These are phyloP conservation scores for Batillaria attramentaria DNA, from an alignment of 1,140 invertebrate genomes.

Conservation along the genomic window DNA sequence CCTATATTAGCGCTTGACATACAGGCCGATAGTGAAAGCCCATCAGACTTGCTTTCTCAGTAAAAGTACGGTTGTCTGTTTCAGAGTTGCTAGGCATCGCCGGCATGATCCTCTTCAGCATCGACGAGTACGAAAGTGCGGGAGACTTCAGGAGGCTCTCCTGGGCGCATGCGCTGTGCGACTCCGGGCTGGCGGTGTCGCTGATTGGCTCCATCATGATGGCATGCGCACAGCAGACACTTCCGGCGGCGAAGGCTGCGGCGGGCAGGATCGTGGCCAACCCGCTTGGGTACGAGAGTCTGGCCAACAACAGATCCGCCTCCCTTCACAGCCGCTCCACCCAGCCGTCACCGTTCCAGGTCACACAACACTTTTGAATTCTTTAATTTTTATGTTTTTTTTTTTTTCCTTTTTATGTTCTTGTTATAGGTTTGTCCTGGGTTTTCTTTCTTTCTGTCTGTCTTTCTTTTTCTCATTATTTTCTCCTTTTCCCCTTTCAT, in stretches of 20 bases:
- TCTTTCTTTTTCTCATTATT: too few relatives aligned
- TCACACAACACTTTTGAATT: too few relatives aligned
- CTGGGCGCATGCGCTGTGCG: conserved; percentile 28
- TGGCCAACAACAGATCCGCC: conserved; percentile 28
- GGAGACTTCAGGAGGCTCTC: conserved; percentile 22
- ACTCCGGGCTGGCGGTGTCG: conserved; percentile 23
- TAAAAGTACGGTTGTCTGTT: too few relatives aligned
- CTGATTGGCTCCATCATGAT: conserved; percentile 35
- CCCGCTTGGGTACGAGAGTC: conserved; percentile 23
- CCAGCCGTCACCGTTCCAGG: conserved; percentile 23
- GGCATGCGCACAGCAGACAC: conserved; percentile 29
- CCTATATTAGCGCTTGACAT: too few relatives aligned
- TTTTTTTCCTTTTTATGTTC: too few relatives aligned
- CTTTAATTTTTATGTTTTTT: too few relatives aligned
- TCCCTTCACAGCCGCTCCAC: conserved; percentile 29
- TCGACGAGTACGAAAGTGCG: conserved; percentile 1
- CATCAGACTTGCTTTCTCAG: too few relatives aligned
- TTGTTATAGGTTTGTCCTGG: too few relatives aligned
- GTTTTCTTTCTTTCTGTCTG: too few relatives aligned
- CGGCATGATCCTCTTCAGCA: conserved; percentile 21
- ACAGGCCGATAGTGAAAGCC: too few relatives aligned
- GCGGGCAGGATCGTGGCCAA: conserved; percentile 27
- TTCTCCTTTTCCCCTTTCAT: too few relatives aligned
- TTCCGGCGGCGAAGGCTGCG: conserved; percentile 26
- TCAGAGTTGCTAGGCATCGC: conserved; percentile 27